Evolutionary conservation across 2,113 vertebrate genomes (phyloP).

Genomic region (Tupaia chinensis): DNA sequence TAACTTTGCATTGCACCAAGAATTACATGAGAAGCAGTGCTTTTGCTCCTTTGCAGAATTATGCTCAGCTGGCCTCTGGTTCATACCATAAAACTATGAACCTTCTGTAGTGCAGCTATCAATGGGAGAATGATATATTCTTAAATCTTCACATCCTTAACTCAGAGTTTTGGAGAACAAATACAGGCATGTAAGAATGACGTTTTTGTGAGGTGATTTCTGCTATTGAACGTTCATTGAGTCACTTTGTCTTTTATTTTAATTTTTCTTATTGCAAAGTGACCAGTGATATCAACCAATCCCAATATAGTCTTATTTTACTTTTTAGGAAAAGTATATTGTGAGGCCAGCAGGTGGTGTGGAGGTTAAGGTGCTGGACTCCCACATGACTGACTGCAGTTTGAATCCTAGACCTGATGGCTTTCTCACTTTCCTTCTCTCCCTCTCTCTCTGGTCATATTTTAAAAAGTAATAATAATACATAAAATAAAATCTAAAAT

Average conservation of each 20-base stretch:
- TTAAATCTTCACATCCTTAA: not conserved
- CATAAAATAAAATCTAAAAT: too few species aligned
- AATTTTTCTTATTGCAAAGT: constrained; percentile 36
- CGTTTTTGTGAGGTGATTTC: constrained; percentile 12
- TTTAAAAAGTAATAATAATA: too few species aligned
- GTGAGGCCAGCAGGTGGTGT: too few species aligned
- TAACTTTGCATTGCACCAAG: constrained; percentile 11
- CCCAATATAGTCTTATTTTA: not conserved
- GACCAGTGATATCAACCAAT: not conserved
- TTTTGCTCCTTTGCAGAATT: constrained; percentile 52
- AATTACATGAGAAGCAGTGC: not conserved
- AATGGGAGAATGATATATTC: not conserved
- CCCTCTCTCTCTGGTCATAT: too few species aligned
- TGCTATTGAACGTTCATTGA: not conserved
- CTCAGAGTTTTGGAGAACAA: constrained; percentile 31
- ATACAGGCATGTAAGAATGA: not conserved
- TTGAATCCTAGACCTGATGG: too few species aligned
- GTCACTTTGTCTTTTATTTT: not conserved
- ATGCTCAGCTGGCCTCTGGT: not conserved
- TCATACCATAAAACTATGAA: not conserved
- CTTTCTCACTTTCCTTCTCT: too few species aligned
- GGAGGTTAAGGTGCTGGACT: too few species aligned
- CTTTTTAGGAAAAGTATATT: not conserved
- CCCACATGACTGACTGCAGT: too few species aligned
- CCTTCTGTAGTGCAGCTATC: not conserved